Evolutionary conservation across 2,113 vertebrate genomes (phyloP), one percentile per base, ranked within the genome.

Genomic region (Plecotus auritus): DNA sequence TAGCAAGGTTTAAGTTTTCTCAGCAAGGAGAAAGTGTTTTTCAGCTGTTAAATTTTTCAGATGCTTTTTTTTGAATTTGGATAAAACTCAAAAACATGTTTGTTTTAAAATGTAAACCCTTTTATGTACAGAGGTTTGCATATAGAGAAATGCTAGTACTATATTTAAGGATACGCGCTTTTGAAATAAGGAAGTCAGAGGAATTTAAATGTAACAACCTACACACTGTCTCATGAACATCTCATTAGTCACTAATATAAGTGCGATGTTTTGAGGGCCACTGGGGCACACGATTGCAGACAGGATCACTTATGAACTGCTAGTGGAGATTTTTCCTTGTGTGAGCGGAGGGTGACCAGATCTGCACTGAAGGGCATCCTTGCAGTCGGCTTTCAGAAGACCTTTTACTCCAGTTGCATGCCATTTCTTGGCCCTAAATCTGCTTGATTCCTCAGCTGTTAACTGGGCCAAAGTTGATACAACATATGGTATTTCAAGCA

Each of bases 31-130:
- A 98, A 98, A 98, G 97, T 96, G 98, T 98, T 98, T 98, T 98
- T 98, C 98, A 98, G 98, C 98, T 98, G 98, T 97, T 98, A 98
- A 98, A 97, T 98, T 98, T 98, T 98, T 98, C 98, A 97, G 98
- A 98, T 97, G 96, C 94, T 94, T 96, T 98, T 98, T 98, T 97
- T 96, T 96, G 45, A 97, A 98, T 97, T 97, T 98, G 97, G 97
- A 98, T 98, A 97, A 98, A 98, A 98, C 98, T 98, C 97, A 98
- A 98, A 98, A 97, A 98, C 93, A 97, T 98, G 97, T 98, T 98
- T 98, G 98, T 98, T 98, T 98, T 98, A 98, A 98, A 98, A 98
- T 98, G 97, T 98, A 98, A 98, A 97, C 97, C 90, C 97, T 98
- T 98, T 98, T 98, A 98, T 91, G 51, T 98, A 97, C 95, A 95